Evolutionary conservation across 1,140 invertebrate genomes (phyloP), one percentile per base, ranked within the genome.

Genomic region (Ips nitidus): DNA sequence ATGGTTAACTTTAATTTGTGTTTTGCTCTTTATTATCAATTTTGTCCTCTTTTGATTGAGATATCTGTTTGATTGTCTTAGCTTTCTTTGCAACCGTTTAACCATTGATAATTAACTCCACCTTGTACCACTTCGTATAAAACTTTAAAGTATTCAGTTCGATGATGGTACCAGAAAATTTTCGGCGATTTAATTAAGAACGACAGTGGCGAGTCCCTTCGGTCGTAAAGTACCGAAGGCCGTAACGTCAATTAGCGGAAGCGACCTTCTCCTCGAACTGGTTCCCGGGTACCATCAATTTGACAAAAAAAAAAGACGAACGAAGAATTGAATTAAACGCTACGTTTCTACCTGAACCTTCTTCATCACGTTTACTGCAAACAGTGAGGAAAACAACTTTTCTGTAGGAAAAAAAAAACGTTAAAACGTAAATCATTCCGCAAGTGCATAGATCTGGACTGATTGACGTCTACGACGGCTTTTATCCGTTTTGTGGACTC

Each of bases 181-280:
- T 22, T 22, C 22, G 37, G 62, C 39, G 8, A n/a, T 64, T 64
- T 64, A 64, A 64, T 64, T 64, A 64, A 55, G 52, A 37, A 55
- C 43, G 41, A 50, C 42, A 41, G 52, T 64, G 55, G 62, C 62
- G 52, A 55, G 37, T 5, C 43, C 2, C 5, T 6, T 38, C 5
- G 62, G n/a, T 6, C 36, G 41, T 55, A 64, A 64, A 41, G 43
- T 64, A 64, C 37, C 45, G 50, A 22, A n/a, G 40, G 50, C 40
- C 45, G 43, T 55, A 64, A 55, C 39, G 62, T 64, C 62, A 64
- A 64, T 64, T 64, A 64, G 52, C 62, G 52, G 52, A 55, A 64
- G 40, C 52, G 62, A 55, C 62, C 52, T 64, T 55, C 40, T 55
- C 22, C 22, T 64, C 52, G 52, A 64, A 64, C 62, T 64, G 62